A percentile compares a stretch with the other conserved stretches of the same genome.
Conservation (phyloP, 2,888 invertebrate genomes). For the Drepanosiphum platanoidis region DNA sequence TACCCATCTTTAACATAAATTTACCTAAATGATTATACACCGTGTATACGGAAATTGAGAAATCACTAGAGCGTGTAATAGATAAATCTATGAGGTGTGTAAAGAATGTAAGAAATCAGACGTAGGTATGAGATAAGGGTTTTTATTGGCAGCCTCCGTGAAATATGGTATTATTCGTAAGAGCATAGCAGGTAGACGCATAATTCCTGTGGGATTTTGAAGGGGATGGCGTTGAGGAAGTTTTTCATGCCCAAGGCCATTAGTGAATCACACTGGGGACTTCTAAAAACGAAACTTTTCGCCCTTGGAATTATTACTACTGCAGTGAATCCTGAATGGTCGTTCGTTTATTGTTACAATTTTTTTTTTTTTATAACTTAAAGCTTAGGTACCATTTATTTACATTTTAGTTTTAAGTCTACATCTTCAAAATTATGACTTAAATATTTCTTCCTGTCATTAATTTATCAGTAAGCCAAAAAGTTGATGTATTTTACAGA, state of each 20-base stretch:
- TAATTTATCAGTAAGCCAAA: not conserved
- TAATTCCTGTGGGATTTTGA: constrained; percentile 56
- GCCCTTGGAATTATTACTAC: constrained; percentile 55
- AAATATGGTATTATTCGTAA: constrained; percentile 58
- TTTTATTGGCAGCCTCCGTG: constrained; percentile 49
- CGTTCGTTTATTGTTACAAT: constrained; percentile 50
- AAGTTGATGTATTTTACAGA: not conserved
- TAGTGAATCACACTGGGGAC: constrained; percentile 60
- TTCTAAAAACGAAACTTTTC: constrained; percentile 60
- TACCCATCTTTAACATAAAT: constrained; percentile 14
- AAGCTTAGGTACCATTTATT: constrained; percentile 39
- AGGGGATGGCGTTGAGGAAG: constrained; percentile 43
- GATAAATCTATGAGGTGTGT: constrained; percentile 15
- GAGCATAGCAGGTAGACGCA: constrained; percentile 52
- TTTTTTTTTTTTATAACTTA: constrained; percentile 7
- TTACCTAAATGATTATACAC: constrained; percentile 8
- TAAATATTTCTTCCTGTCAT: not conserved
- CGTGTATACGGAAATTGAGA: constrained; percentile 15
- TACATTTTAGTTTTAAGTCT: constrained; percentile 40
- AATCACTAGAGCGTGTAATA: constrained; percentile 12
- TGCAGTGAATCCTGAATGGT: constrained; percentile 50
- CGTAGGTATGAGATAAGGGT: constrained; percentile 14
- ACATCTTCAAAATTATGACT: constrained; percentile 13
- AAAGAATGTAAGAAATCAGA: constrained; percentile 27
- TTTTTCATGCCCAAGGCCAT: constrained; percentile 55